phyloP scores from a whole-genome alignment of 2,888 invertebrate genomes.

The Drosophila gaucha region DNA sequence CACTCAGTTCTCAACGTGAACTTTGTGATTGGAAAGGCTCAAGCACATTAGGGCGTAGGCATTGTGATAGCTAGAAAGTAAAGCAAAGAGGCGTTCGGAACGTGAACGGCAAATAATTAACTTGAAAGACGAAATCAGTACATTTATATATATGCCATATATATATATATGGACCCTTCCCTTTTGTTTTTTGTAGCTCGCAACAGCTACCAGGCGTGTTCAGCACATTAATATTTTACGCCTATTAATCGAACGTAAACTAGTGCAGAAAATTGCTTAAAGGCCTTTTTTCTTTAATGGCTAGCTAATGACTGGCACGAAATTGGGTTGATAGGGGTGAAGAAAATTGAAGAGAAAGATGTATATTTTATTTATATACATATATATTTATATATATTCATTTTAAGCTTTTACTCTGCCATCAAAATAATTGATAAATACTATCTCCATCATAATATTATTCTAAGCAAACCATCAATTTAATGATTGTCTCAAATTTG shows the following conservation, averaged over 20 bases:
- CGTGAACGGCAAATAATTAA: slow-evolving; percentile 51
- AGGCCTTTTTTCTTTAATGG: slow-evolving; percentile 42
- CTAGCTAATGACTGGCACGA: slow-evolving; percentile 36
- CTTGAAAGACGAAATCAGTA: slow-evolving; percentile 15
- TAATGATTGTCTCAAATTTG: slow-evolving; percentile 41
- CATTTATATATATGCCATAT: neutral
- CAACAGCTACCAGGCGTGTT: slow-evolving; percentile 68
- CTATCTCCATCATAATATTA: neutral
- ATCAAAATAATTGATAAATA: neutral
- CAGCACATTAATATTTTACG: slow-evolving; percentile 72
- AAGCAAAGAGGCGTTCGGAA: slow-evolving; percentile 10
- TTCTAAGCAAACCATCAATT: slow-evolving; percentile 13
- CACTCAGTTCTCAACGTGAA: slow-evolving; percentile 10
- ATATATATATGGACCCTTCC: slow-evolving; percentile 43
- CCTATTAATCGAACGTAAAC: slow-evolving; percentile 69
- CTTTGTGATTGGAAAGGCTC: slow-evolving; percentile 72
- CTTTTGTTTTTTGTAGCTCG: slow-evolving; percentile 23
- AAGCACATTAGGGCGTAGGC: slow-evolving; percentile 79
- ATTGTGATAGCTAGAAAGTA: slow-evolving; percentile 71
- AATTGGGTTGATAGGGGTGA: slow-evolving; percentile 7
- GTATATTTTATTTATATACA: neutral
- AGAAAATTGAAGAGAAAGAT: neutral
- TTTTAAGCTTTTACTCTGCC: neutral
- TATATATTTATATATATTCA: neutral
- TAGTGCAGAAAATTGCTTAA: slow-evolving; percentile 66